Evolutionary conservation across 53 echinoderm and acorn worm species (phyloP), one percentile per base, ranked within the genome.

Genomic region (Luidia sarsii): DNA sequence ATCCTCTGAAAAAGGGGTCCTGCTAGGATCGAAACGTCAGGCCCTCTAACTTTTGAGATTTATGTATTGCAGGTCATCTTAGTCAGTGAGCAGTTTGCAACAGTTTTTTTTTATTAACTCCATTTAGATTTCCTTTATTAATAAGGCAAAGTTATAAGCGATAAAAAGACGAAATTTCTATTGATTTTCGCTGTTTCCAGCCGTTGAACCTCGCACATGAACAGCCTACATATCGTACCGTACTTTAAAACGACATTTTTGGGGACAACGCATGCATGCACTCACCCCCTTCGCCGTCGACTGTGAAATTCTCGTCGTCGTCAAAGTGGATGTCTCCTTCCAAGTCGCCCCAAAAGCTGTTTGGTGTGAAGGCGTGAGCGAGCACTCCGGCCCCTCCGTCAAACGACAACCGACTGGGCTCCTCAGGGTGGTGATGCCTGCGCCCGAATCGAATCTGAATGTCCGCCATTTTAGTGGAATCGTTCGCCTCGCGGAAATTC

Each of bases 261-360:
- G 7, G 21, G 23, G 8, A 54, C 0, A 22, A 1, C 24, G 7
- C 0, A 23, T 54, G 21, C 25, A 3, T 23, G 7, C 3, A n/a
- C 57, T 45, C 48, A 77, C 77, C 77, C 45, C 20, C 30, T 7
- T 0, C 10, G 19, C 77, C 77, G 19, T n/a, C 61, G 21, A 6
- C 45, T 23, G 94, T 88, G 54, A 88, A 94, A 33, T 57, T 57
- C 7, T 94, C 94, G 9, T 85, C 88, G 46, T 94, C 94, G 30
- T 94, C 94, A 48, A 85, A 94, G 51, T 94, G 94, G 43, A 94
- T 80, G 39, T 94, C 94, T 3, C 94, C 94, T 54, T 94, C 91
- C 41, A 90, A 50, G 13, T 73, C 67, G 21, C 94, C 94, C 88
- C 91, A 91, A 21, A 88, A 88, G 70, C 94, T 94, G 57, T 88